Conservation (phyloP, 2,888 invertebrate genomes). For the Heliconius aoede region DNA sequence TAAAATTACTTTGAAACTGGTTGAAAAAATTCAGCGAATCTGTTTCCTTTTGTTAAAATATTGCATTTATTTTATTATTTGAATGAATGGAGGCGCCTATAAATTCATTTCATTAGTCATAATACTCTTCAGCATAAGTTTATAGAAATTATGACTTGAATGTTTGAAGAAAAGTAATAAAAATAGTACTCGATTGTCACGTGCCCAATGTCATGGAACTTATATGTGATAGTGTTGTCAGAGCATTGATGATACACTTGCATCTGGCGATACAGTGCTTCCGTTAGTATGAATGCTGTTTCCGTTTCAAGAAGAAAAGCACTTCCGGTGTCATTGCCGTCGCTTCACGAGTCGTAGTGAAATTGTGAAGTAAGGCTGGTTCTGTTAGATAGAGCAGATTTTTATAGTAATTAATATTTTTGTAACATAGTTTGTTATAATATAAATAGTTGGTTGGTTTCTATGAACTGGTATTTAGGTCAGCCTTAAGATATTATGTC, state of each 20-base stretch:
- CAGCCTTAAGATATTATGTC: conserved; percentile 14
- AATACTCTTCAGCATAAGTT: too few relatives aligned
- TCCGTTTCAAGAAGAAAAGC: conserved; percentile 17
- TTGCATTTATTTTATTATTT: conserved; percentile 2
- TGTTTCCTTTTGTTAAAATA: background rate
- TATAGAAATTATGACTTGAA: too few relatives aligned
- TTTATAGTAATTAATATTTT: conserved; percentile 28
- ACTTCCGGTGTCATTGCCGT: conserved; percentile 6
- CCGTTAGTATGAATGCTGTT: conserved; percentile 23
- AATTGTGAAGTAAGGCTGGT: background rate
- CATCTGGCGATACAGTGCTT: conserved; percentile 25
- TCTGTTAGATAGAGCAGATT: conserved; percentile 19
- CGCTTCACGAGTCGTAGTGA: background rate
- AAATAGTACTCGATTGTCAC: conserved; percentile 1
- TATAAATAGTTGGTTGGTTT: conserved; percentile 17
- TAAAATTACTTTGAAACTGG: background rate
- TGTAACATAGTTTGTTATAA: conserved; percentile 26
- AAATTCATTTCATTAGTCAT: too few relatives aligned
- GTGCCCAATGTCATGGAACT: background rate
- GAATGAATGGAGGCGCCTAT: background rate
- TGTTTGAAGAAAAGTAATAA: too few relatives aligned
- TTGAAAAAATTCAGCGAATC: background rate
- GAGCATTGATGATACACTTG: conserved; percentile 6
- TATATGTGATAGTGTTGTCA: conserved; percentile 21
- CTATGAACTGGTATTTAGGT: background rate